A percentile compares a stretch with the other conserved stretches of the same genome.
These are phyloP conservation scores for Falco cherrug DNA, from an alignment of 2,797 vertebrate genomes.

Conservation along the genomic window DNA sequence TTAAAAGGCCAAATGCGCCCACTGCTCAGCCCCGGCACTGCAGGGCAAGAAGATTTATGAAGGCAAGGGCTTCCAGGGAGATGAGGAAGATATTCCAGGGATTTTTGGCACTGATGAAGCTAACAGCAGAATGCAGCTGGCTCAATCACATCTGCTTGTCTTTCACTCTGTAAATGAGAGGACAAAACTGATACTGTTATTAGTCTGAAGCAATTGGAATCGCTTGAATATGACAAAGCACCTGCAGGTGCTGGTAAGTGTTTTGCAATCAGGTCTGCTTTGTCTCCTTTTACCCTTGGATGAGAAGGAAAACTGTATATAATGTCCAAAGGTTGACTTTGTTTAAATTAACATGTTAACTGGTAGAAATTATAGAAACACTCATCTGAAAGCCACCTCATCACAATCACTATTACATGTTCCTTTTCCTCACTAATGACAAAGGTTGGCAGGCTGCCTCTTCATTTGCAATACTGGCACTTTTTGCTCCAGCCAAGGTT, in stretches of 20 bases:
- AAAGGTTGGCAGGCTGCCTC: not conserved
- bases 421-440: not conserved
- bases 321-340: not conserved
- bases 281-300: not conserved
- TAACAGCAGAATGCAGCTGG: not conserved
- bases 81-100: not conserved
- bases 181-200: not conserved
- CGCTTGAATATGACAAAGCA: not conserved
- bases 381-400: not conserved
- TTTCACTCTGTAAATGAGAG: not conserved
- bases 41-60: not conserved
- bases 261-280: conserved; percentile 35
- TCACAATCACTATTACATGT: not conserved
- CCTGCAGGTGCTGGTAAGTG: not conserved
- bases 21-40: not conserved
- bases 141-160: not conserved
- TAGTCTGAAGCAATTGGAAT: not conserved
- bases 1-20: not conserved
- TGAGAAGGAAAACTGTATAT: not conserved
- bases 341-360: conserved; percentile 28
- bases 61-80: not conserved
- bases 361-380: not conserved
- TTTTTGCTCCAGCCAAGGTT: not conserved
- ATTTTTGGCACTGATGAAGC: not conserved
- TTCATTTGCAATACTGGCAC: not conserved